Evolutionary conservation across 1,140 invertebrate genomes (phyloP).

Genomic region (Drosophila bocqueti): DNA sequence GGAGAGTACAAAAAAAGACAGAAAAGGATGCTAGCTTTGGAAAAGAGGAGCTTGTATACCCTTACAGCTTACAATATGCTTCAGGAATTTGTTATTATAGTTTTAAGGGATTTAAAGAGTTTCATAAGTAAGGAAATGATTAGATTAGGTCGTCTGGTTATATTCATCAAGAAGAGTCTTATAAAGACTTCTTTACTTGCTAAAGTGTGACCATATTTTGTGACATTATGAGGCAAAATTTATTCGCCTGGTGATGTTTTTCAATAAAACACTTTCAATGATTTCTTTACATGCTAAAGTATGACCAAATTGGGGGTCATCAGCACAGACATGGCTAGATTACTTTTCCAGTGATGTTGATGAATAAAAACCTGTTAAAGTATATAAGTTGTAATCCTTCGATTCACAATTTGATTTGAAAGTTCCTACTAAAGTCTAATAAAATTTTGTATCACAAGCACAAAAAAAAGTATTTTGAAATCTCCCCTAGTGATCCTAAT

Average conservation of each 20-base stretch:
- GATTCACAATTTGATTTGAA: no score
- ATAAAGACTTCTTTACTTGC: not conserved
- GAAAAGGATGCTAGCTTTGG: not conserved
- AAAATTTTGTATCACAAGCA: no score
- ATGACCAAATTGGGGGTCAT: not conserved
- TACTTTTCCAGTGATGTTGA: not conserved
- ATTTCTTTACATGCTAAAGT: not conserved
- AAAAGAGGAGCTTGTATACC: not conserved
- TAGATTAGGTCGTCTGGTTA: not conserved
- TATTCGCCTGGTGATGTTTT: not conserved
- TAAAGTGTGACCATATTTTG: not conserved
- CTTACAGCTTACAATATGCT: not conserved
- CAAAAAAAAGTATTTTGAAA: not conserved
- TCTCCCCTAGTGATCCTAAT: not conserved
- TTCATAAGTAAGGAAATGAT: not conserved
- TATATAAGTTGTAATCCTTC: no score
- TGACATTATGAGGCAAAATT: no score
- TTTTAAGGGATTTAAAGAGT: not conserved
- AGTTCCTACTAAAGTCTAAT: no score
- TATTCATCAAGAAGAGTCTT: not conserved
- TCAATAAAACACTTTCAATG: not conserved
- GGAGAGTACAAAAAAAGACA: slow-evolving; percentile 22
- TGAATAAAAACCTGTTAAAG: not conserved
- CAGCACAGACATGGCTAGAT: not conserved
- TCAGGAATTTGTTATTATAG: not conserved